A percentile compares a stretch with the other conserved stretches of the same genome.
These are phyloP conservation scores for Argynnis bischoffii DNA, from an alignment of 2,888 invertebrate species.

Conservation along the genomic window DNA sequence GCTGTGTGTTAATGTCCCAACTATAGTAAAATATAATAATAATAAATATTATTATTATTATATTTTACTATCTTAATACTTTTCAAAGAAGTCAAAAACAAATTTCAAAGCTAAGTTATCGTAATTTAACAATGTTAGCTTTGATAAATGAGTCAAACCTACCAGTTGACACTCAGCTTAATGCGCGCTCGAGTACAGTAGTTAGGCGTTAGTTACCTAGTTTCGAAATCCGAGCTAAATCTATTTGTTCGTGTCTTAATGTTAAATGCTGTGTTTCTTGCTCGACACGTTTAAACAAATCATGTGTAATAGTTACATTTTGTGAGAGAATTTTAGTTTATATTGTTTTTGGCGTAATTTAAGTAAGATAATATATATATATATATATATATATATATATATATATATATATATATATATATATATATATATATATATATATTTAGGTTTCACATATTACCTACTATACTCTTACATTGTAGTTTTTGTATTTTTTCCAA, in stretches of 20 bases:
- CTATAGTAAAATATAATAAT: too few species aligned
- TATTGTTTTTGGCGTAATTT: too few species aligned
- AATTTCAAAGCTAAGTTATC: conserved; percentile 1
- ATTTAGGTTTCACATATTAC: too few species aligned
- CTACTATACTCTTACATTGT: too few species aligned
- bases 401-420: too few species aligned
- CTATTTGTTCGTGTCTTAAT: conserved; percentile 39
- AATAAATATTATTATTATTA: too few species aligned
- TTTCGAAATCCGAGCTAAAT: conserved; percentile 35
- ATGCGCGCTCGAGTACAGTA: conserved; percentile 21
- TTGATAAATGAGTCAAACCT: conserved; percentile 21
- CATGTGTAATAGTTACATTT: not conserved
- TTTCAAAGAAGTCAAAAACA: not conserved
- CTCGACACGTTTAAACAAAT: conserved; percentile 9
- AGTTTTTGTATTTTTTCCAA: too few species aligned
- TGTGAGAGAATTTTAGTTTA: not conserved
- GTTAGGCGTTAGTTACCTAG: conserved; percentile 37
- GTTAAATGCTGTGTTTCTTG: conserved; percentile 29
- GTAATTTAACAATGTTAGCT: conserved; percentile 15
- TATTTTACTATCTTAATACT: too few species aligned
- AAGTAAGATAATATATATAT: too few species aligned
- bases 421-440: too few species aligned
- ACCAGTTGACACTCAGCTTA: conserved; percentile 26
- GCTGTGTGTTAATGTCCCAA: too few species aligned
- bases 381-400: too few species aligned